phyloP scores from a whole-genome alignment of 1,140 invertebrate species.

The Calosoma granatense region DNA sequence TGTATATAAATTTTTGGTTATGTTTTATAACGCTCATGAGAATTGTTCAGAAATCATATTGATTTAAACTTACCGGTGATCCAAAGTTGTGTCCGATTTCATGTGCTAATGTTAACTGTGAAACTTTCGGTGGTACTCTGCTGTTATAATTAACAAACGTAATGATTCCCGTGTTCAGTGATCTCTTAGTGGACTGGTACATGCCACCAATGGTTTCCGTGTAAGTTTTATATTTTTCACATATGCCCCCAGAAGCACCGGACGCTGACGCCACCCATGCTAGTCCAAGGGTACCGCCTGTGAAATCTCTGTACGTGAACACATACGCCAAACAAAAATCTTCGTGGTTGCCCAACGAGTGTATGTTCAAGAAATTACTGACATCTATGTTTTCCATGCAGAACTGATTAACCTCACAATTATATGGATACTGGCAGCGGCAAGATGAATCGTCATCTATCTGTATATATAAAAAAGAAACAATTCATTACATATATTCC shows the following conservation, averaged over 20 bases:
- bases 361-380: constrained; percentile 96
- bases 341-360: constrained; percentile 93
- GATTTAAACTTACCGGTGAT: constrained; percentile 76
- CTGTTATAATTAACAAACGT: constrained; percentile 99
- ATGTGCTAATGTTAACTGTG: constrained; percentile 94
- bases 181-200: constrained; percentile 87
- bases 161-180: constrained; percentile 97
- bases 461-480: constrained; percentile 32
- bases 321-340: constrained; percentile 98
- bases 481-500: too few relatives aligned
- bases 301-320: constrained; percentile 75
- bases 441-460: constrained; percentile 86
- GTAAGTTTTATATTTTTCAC: constrained; percentile 96
- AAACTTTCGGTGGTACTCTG: constrained; percentile 91
- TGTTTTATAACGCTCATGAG: too few relatives aligned
- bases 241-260: constrained; percentile 95
- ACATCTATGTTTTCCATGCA: constrained; percentile 98
- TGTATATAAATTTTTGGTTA: too few relatives aligned
- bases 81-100: constrained; percentile 99
- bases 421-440: constrained; percentile 44
- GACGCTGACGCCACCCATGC: constrained; percentile 97
- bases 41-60: too few relatives aligned
- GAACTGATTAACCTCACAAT: constrained; percentile 78
- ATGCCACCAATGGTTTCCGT: constrained; percentile 89
- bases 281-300: constrained; percentile 51